Evolutionary conservation across 2,113 vertebrate species (phyloP).

Genomic region (Nyctibius bracteatus): DNA sequence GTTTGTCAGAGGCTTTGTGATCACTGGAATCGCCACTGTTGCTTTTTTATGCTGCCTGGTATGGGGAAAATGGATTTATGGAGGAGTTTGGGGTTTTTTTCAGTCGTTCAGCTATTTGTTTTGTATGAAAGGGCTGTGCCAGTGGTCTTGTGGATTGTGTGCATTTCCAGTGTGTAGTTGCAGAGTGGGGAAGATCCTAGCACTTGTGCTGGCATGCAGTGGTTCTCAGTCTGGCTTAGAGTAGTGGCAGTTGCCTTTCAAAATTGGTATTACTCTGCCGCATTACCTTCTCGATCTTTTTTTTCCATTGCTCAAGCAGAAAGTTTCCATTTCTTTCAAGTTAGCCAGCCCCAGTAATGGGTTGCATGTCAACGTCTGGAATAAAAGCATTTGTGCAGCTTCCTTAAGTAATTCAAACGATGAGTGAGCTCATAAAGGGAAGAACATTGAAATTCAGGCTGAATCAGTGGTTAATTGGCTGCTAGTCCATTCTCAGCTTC

Average conservation of each 20-base stretch:
- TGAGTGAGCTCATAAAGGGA: conserved; percentile 11
- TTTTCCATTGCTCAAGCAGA: not conserved
- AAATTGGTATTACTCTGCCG: not conserved
- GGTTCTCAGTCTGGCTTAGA: not conserved
- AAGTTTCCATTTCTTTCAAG: not conserved
- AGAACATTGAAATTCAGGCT: not conserved
- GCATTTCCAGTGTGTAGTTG: not conserved
- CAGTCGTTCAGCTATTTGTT: not conserved
- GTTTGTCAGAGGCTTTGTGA: not conserved
- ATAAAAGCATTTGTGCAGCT: not conserved
- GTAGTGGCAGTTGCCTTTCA: not conserved
- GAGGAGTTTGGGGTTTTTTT: not conserved
- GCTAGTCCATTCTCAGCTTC: not conserved
- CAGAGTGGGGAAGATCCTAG: not conserved
- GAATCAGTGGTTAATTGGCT: conserved; percentile 2
- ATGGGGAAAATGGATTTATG: not conserved
- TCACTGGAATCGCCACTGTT: not conserved
- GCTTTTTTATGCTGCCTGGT: not conserved
- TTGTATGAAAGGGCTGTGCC: not conserved
- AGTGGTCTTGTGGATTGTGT: not conserved
- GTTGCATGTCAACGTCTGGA: not conserved
- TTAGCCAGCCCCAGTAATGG: not conserved
- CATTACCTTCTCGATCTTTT: not conserved
- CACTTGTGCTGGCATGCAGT: not conserved
- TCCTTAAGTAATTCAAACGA: not conserved